Evolutionary conservation across 1,140 invertebrate species (phyloP), one percentile per base, ranked within the genome.

Genomic region (Sminthurides bifidus): DNA sequence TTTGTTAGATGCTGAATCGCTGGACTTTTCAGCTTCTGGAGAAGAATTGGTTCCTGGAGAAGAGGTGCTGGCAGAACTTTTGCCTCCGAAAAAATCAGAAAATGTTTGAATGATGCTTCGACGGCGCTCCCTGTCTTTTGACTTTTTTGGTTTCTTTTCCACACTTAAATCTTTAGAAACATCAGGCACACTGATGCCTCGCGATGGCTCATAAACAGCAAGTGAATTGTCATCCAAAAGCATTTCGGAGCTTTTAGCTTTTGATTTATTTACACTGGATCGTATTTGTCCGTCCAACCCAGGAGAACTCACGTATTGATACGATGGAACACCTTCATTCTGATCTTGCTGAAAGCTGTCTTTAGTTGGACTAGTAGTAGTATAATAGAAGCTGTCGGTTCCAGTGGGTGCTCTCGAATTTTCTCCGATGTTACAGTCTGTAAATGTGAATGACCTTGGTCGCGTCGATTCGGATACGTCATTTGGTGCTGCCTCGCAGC

Each of bases 101-200:
- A 89, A 80, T 43, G 85, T 81, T 73, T 87, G 85, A 60, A 88
- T 88, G 37, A 89, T 81, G 68, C 85, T 87, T 66, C 84, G 84
- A 40, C 84, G 73, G 54, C 85, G 74, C 58, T 85, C 83, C 0
- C 78, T 75, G 68, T 85, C 82, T 54, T 70, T 70, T 12, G 63
- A 63, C 48, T 69, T 68, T 44, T 67, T 68, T 21, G 40, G 46
- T 37, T 56, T 61, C 26, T 60, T 38, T 51, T 64, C 52, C 51
- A 52, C 21, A 52, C 33, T 26, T 40, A 31, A 23, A 43, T 49
- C 38, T 27, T 10, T 2, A 38, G 35, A 43, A 49, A 63, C 48
- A 33, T 56, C 58, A 51, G 56, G 60, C 4, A 59, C 58, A 50
- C 50, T 56, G 26, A 43, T 38, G 14, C 60, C 49, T n/a, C 49